A percentile compares a stretch with the other conserved stretches of the same genome.
Conservation (phyloP, 2,888 invertebrate genomes). For the Hedya salicella region DNA sequence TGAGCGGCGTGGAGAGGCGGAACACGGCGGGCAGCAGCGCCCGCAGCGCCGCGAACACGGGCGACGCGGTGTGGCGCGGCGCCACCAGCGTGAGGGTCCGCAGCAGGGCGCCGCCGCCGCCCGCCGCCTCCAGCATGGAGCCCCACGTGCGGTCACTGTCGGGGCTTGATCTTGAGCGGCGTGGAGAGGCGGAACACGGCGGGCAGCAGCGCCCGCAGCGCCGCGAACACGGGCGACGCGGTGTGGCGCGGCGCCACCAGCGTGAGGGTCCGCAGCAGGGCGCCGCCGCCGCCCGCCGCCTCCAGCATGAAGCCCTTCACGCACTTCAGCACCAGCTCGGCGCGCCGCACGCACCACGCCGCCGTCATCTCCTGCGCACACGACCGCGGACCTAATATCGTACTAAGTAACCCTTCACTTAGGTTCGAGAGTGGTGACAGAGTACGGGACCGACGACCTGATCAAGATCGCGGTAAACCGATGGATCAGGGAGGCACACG, state of each 20-base stretch:
- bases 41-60: slow-evolving; percentile 89
- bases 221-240: slow-evolving; percentile 92
- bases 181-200: slow-evolving; percentile 97
- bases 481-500: too few species aligned
- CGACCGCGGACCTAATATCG: too few species aligned
- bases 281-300: slow-evolving; percentile 96
- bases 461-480: too few species aligned
- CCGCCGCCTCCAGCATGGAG: background rate
- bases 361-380: slow-evolving; percentile 95
- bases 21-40: slow-evolving; percentile 96
- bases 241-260: slow-evolving; percentile 93
- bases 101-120: slow-evolving; percentile 63
- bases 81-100: slow-evolving; percentile 63
- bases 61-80: slow-evolving; percentile 93
- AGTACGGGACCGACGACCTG: too few species aligned
- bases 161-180: slow-evolving; percentile 91
- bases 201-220: slow-evolving; percentile 91
- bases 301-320: slow-evolving; percentile 99
- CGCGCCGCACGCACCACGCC: slow-evolving; percentile 97
- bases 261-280: slow-evolving; percentile 94
- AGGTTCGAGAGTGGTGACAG: too few species aligned
- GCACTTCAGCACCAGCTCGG: slow-evolving; percentile 99
- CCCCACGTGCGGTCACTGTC: slow-evolving; percentile 41
- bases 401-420: too few species aligned
- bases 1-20: slow-evolving; percentile 96